Evolutionary conservation across 1,140 invertebrate genomes (phyloP).

Genomic region (Drosophila truncata): DNA sequence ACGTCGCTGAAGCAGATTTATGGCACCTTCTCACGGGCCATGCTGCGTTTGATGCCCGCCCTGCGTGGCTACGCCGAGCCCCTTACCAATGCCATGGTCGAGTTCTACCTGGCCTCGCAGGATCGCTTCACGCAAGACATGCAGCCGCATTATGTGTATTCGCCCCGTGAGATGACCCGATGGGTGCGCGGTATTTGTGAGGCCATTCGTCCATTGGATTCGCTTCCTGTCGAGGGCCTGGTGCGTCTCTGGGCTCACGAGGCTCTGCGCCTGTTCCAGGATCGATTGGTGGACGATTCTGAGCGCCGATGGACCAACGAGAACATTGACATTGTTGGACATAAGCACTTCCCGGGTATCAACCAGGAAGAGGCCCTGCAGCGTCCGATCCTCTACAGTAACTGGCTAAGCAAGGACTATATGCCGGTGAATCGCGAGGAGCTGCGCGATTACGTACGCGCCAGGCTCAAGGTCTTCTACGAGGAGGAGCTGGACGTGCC

Average conservation of each 20-base stretch:
- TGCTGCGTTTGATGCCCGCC: slow-evolving; percentile 96
- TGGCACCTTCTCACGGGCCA: slow-evolving; percentile 98
- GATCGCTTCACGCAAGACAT: slow-evolving; percentile 99
- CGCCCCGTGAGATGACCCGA: slow-evolving; percentile 99
- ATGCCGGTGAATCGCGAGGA: slow-evolving; percentile 98
- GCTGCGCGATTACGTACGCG: slow-evolving; percentile 98
- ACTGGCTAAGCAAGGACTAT: slow-evolving; percentile 99
- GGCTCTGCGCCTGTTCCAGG: slow-evolving; percentile 98
- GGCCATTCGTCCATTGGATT: slow-evolving; percentile 97
- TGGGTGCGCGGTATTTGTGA: slow-evolving; percentile 99
- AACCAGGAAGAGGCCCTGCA: slow-evolving; percentile 94
- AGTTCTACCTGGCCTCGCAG: slow-evolving; percentile 98
- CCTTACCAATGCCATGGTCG: slow-evolving; percentile 99
- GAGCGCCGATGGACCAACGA: slow-evolving; percentile 99
- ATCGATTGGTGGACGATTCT: slow-evolving; percentile 96
- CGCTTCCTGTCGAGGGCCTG: slow-evolving; percentile 95
- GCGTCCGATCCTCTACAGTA: slow-evolving; percentile 96
- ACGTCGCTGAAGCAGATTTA: slow-evolving; percentile 99
- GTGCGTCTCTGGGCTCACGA: slow-evolving; percentile 99
- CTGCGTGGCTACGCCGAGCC: slow-evolving; percentile 97
- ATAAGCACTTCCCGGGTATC: slow-evolving; percentile 97
- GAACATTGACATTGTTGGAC: slow-evolving; percentile 97
- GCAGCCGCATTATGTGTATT: slow-evolving; percentile 99
- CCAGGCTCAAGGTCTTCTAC: slow-evolving; percentile 99
- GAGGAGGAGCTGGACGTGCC: slow-evolving; percentile 99